Evolutionary conservation across 2,797 vertebrate species (phyloP), one percentile per base, ranked within the genome.

Genomic region (Gymnoscopelus braueri): DNA sequence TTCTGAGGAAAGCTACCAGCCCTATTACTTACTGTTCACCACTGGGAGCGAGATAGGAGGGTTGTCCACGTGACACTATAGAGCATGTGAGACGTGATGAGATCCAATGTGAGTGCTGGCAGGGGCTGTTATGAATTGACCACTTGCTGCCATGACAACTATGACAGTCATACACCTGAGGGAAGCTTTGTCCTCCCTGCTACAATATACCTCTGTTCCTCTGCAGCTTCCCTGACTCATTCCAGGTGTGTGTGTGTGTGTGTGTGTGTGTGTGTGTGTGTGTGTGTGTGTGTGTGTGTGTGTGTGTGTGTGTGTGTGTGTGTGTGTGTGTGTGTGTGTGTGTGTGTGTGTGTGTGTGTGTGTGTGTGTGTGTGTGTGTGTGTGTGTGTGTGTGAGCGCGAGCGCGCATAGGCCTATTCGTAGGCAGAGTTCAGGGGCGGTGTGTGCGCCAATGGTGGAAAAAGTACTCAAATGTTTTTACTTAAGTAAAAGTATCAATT

Each of bases 131-230:
- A 78, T 75, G 74, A 79, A 66, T 74, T 78, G 71, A 72, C 61
- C 71, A 75, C 82, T 86, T 84, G 77, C 80, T 78, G 13, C 39
- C 39, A 15, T 51, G 12, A 51, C 50, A 13, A 77, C 71, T 71
- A 51, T 77, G 80, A 73, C 83, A 75, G 71, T 26, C 53, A 35
- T 50, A 71, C 26, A 81, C 91, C 89, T 69, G 64, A 83, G 90
- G 92, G 73, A 64, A 44, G 19, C 26, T 84, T 71, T 81, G 90
- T 87, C 86, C 89, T 91, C 69, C 49, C 47, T 56, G n/a, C 67
- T 60, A 69, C 64, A 44, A 44, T 8, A 44, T 8, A 44, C 80
- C 62, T 56, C 75, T 79, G 69, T 55, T 79, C 79, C 79, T 81
- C 72, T 78, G 51, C 74, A 69, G 75, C 72, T 10, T 44, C 39